phyloP scores from a whole-genome alignment of 53 echinoderm and acorn worm species.

The Mesocentrotus franciscanus region DNA sequence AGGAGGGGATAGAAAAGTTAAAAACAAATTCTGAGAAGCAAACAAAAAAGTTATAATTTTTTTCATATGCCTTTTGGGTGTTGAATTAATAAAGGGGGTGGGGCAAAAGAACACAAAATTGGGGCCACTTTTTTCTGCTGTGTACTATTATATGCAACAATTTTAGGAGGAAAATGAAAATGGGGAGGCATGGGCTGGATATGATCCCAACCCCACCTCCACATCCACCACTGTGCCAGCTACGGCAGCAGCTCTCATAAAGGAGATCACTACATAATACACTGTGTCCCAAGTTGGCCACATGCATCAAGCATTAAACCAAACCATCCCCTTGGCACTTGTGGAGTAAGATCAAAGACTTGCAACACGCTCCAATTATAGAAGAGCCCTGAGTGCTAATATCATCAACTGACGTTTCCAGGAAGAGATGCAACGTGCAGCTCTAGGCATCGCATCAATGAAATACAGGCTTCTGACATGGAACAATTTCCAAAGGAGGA shows the following conservation, averaged over 20 bases:
- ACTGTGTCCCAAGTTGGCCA: background rate
- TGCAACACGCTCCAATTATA: background rate
- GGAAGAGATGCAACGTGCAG: background rate
- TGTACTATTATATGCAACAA: no score
- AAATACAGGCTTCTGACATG: background rate
- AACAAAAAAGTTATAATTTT: no score
- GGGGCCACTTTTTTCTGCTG: no score
- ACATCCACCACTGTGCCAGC: no score
- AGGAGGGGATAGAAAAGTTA: no score
- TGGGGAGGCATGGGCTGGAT: no score
- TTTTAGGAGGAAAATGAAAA: no score
- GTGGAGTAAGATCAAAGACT: conserved; percentile 5
- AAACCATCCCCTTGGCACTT: background rate
- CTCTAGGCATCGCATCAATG: background rate
- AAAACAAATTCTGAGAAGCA: no score
- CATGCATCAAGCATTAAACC: background rate
- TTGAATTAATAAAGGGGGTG: no score
- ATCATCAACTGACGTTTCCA: background rate
- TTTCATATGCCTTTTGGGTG: no score
- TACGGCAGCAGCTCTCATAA: background rate
- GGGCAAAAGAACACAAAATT: no score
- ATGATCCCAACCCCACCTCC: no score
- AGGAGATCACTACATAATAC: background rate
- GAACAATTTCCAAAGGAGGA: background rate
- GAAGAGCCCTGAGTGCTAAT: background rate